Conservation (phyloP, 2,113 vertebrate genomes). For the Neogobius melanostomus region DNA sequence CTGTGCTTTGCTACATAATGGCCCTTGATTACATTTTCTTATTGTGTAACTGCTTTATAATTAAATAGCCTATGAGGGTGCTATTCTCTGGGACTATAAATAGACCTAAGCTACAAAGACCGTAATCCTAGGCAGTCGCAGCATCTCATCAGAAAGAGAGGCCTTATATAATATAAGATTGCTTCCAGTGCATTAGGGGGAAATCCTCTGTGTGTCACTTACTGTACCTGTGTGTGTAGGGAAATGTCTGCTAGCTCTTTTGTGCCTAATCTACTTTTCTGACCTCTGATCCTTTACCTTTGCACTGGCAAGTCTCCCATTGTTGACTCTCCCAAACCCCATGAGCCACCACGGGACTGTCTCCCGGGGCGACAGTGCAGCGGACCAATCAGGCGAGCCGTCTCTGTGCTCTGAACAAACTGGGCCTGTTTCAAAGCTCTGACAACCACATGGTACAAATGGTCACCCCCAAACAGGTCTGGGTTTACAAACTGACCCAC, state of each 20-base stretch:
- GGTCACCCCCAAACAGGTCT: constrained; percentile 22
- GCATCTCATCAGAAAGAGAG: neutral
- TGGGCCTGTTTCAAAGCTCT: constrained; percentile 54
- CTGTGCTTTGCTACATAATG: constrained; percentile 25
- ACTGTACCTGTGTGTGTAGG: constrained; percentile 8
- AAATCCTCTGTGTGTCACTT: neutral
- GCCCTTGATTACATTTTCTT: constrained; percentile 16
- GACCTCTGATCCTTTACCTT: constrained; percentile 39
- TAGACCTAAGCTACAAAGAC: constrained; percentile 6
- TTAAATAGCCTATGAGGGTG: constrained; percentile 41
- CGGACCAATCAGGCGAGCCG: constrained; percentile 36
- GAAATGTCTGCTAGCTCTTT: constrained; percentile 3
- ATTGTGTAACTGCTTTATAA: constrained; percentile 23
- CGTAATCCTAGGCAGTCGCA: constrained; percentile 27
- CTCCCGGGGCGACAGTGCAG: constrained; percentile 47
- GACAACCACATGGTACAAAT: constrained; percentile 31
- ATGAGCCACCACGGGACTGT: constrained; percentile 37
- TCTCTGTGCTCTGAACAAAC: constrained; percentile 42
- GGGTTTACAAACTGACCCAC: constrained; percentile 44
- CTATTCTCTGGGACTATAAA: constrained; percentile 26
- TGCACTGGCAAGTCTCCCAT: constrained; percentile 24
- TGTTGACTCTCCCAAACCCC: constrained; percentile 45
- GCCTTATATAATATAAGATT: constrained; percentile 6
- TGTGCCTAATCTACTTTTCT: constrained; percentile 22
- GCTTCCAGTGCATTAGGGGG: neutral